Evolutionary conservation across 2,888 invertebrate species (phyloP).

Genomic region (Plagodis dolabraria): DNA sequence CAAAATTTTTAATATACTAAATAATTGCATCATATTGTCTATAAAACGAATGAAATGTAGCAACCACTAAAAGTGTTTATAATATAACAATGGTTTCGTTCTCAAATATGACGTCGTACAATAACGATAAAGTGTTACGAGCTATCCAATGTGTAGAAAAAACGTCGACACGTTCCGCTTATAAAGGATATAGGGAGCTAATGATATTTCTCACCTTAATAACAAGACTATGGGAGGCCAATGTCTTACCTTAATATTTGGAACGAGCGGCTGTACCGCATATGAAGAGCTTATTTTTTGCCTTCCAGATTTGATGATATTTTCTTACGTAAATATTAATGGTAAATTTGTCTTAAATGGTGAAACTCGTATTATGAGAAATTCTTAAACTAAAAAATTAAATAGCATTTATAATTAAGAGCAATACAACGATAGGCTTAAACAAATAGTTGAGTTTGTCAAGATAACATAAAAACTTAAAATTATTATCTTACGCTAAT

Average conservation of each 20-base stretch:
- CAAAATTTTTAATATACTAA: too few relatives aligned
- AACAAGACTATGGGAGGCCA: conserved; percentile 46
- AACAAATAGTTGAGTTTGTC: too few relatives aligned
- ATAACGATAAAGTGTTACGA: conserved; percentile 75
- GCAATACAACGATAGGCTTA: too few relatives aligned
- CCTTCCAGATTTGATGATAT: conserved; percentile 28
- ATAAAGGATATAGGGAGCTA: conserved; percentile 53
- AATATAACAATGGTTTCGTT: conserved; percentile 66
- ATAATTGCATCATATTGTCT: conserved; percentile 14
- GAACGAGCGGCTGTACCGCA: conserved; percentile 23
- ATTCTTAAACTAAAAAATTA: too few relatives aligned
- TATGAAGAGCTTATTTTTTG: conserved; percentile 31
- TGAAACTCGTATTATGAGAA: too few relatives aligned
- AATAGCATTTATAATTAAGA: too few relatives aligned
- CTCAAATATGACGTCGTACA: conserved; percentile 68
- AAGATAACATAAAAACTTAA: too few relatives aligned
- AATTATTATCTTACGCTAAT: too few relatives aligned
- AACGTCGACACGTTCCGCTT: conserved; percentile 59
- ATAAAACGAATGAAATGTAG: conserved; percentile 10
- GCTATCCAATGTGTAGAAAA: conserved; percentile 57
- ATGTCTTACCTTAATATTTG: conserved; percentile 34
- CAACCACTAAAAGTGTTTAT: conserved; percentile 24
- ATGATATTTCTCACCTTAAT: conserved; percentile 63
- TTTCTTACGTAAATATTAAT: conserved; percentile 5
- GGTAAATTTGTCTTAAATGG: too few relatives aligned